phyloP scores from a whole-genome alignment of 2,113 vertebrate species.

The Ivindomyrus marchei region DNA sequence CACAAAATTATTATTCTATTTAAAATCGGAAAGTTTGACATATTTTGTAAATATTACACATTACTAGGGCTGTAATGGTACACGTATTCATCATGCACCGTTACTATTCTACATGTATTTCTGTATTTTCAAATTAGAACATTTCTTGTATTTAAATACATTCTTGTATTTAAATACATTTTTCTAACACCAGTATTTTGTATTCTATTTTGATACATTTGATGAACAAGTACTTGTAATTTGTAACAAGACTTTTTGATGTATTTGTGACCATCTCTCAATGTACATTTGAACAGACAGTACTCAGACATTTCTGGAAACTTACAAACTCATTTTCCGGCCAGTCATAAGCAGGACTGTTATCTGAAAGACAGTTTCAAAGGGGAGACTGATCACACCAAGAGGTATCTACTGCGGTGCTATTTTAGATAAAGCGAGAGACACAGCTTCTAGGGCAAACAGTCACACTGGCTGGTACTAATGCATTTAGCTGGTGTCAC shows the following conservation, averaged over 20 bases:
- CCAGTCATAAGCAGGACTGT: slow-evolving; percentile 44
- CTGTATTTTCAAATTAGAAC: background rate
- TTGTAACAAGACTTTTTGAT: background rate
- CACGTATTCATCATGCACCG: too few relatives aligned
- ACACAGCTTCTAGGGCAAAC: background rate
- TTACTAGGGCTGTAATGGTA: too few relatives aligned
- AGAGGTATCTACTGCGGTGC: background rate
- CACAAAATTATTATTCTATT: too few relatives aligned
- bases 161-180: background rate
- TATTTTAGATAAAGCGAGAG: background rate
- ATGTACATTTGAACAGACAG: background rate
- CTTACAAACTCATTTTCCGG: slow-evolving; percentile 61
- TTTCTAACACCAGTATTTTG: background rate
- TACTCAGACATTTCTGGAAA: background rate
- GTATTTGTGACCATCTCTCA: background rate
- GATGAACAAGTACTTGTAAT: background rate
- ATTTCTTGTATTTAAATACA: background rate
- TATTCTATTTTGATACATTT: background rate
- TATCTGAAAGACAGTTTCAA: slow-evolving; percentile 34
- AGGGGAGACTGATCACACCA: background rate
- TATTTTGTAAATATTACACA: too few relatives aligned
- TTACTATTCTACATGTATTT: background rate
- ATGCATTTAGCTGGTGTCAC: background rate
- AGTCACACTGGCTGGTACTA: background rate
- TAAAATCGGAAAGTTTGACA: too few relatives aligned